Base-by-base conservation (phyloP, 2,888 invertebrate species). In the Cephonodes hylas region DNA sequence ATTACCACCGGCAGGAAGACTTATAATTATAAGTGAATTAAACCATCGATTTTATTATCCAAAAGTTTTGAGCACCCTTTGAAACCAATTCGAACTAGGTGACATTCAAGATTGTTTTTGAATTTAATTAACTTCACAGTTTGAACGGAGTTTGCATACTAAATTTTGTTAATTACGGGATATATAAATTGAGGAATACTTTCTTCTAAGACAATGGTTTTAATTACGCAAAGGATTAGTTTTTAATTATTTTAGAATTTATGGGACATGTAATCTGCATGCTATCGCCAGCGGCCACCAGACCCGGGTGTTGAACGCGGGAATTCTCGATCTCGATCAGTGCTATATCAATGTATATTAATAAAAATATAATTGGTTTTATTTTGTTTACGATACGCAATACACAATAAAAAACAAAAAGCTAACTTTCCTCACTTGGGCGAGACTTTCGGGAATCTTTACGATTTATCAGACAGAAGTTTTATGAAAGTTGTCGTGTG, bases 1-100 rank as follows among this genome's bases (percentile, higher is more conserved):
- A 48, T 62, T 58, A 58, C 59, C 57, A 53, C 56, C 53, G 62
- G 56, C 62, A 62, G 44, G 70, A 60, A 64, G 68, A 69, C 65
- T 77, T 76, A 74, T 77, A 71, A 77, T 73, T 75, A 74, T 75
- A 76, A 76, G 68, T 75, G 68, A 79, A 77, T 79, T 75, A 80
- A 70, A 67, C 64, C 66, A 67, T 62, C 62, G 67, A 60, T 63
- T 76, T 79, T 74, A 80, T 74, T 80, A 79, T 80, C 72, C 80
- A 79, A 72, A 65, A 67, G 70, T 65, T 67, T 34, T 44, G 61
- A 48, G 53, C 42, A 58, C 56, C 63, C 59, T 22, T 23, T 44
- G 61, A 46, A 61, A 61, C 31, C 48, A 67, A 62, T 69, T 71
- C 60, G 62, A 69, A 68, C 64, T 64, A 62, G 68, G 68, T 75